Percentiles rank a stretch among this genome's conserved stretches.
phyloP scores from a whole-genome alignment of 1,140 invertebrate genomes.

The Diorhabda carinulata region DNA sequence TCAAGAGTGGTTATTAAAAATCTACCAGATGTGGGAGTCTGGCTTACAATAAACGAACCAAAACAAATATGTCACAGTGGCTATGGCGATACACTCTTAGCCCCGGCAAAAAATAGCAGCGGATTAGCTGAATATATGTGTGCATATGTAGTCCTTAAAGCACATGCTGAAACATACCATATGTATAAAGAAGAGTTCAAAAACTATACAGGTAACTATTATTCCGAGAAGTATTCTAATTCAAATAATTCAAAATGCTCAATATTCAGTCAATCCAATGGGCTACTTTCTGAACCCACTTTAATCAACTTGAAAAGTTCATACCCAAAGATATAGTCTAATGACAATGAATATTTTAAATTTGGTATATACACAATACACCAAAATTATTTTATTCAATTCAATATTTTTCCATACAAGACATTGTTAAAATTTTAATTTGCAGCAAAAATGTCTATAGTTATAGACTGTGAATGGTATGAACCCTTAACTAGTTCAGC shows the following conservation, averaged over 20 bases:
- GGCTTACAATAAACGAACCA: slow-evolving; percentile 45
- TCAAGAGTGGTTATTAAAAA: slow-evolving; percentile 32
- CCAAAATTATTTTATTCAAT: too few relatives aligned
- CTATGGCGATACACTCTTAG: not conserved
- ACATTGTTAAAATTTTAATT: too few relatives aligned
- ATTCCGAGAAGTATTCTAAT: too few relatives aligned
- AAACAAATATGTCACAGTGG: slow-evolving; percentile 18
- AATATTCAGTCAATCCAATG: too few relatives aligned
- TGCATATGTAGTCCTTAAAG: slow-evolving; percentile 20
- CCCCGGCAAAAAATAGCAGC: slow-evolving; percentile 52
- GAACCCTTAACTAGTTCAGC: not conserved
- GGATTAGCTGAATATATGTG: slow-evolving; percentile 51
- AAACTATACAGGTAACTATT: not conserved
- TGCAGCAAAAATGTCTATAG: not conserved
- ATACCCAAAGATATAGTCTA: too few relatives aligned
- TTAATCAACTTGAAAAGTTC: too few relatives aligned
- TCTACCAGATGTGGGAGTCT: slow-evolving; percentile 17
- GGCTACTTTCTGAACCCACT: too few relatives aligned
- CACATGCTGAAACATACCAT: slow-evolving; percentile 49
- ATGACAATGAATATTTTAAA: too few relatives aligned
- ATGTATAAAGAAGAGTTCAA: slow-evolving; percentile 52
- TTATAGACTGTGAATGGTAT: not conserved
- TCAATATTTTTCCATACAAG: too few relatives aligned
- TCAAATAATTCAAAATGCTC: too few relatives aligned
- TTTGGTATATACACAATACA: too few relatives aligned